Percentiles rank a stretch among this genome's conserved stretches.
phyloP scores from a whole-genome alignment of 2,113 vertebrate species.

The Chroicocephalus ridibundus region DNA sequence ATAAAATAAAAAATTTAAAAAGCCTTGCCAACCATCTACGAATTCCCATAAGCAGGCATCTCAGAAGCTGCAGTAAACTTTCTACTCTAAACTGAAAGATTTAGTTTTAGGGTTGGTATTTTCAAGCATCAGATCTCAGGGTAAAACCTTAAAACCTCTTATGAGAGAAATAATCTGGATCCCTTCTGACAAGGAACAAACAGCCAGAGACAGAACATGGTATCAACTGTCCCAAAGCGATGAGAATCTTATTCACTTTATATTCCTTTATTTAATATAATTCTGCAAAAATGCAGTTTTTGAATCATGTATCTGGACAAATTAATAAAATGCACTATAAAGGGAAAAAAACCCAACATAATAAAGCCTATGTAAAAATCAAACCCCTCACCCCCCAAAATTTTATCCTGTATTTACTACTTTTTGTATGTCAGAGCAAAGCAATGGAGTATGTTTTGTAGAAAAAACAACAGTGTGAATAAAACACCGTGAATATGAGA shows the following conservation, averaged over 20 bases:
- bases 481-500: not conserved
- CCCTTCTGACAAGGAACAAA: not conserved
- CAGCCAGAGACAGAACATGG: not conserved
- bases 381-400: rapidly evolving
- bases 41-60: not conserved
- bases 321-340: not conserved
- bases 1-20: not conserved
- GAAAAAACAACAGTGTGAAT: not conserved
- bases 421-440: not conserved
- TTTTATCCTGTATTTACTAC: not conserved
- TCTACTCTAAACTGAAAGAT: not conserved
- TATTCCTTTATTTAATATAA: not conserved
- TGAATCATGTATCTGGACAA: not conserved
- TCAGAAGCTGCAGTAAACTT: not conserved
- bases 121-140: not conserved
- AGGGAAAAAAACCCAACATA: not conserved
- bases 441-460: not conserved
- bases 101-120: not conserved
- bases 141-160: not conserved
- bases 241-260: not conserved
- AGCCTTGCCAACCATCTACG: not conserved
- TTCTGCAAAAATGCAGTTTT: not conserved
- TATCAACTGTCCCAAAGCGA: not conserved
- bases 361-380: not conserved
- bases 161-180: not conserved